phyloP scores from a whole-genome alignment of 2,113 vertebrate genomes.

The Mixornis gularis region DNA sequence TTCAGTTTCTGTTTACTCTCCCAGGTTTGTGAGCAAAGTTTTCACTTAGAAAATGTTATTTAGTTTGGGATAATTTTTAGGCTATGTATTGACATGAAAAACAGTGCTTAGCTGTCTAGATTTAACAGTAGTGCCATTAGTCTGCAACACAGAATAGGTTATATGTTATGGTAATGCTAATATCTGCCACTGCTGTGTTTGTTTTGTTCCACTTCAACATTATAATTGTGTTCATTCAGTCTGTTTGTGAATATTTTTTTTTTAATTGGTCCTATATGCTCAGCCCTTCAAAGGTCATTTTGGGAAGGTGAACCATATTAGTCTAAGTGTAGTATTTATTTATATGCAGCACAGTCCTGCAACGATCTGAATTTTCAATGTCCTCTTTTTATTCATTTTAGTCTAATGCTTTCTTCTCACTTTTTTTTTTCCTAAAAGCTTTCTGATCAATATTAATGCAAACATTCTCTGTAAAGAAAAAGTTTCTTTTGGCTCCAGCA shows the following conservation, averaged over 20 bases:
- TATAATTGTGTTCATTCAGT: background rate
- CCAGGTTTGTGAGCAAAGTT: background rate
- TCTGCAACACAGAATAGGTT: background rate
- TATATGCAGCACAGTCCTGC: background rate
- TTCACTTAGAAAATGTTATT: background rate
- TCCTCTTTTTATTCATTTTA: background rate
- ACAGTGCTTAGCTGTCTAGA: background rate
- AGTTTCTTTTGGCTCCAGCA: fast-evolving
- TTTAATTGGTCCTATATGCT: background rate
- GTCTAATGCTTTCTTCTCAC: background rate
- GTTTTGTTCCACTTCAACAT: background rate
- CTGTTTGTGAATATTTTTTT: background rate
- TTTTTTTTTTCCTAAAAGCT: background rate
- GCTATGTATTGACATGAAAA: background rate
- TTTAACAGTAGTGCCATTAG: background rate
- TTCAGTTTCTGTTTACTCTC: background rate
- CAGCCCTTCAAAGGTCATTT: background rate
- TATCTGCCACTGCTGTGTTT: background rate
- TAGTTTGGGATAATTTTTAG: background rate
- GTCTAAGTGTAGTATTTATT: background rate
- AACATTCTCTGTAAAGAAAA: background rate
- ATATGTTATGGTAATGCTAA: background rate
- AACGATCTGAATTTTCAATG: background rate
- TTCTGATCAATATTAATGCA: background rate
- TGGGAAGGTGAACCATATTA: background rate